These are phyloP conservation scores for Bubo bubo DNA, from an alignment of 2,113 vertebrate genomes.

Conservation along the genomic window DNA sequence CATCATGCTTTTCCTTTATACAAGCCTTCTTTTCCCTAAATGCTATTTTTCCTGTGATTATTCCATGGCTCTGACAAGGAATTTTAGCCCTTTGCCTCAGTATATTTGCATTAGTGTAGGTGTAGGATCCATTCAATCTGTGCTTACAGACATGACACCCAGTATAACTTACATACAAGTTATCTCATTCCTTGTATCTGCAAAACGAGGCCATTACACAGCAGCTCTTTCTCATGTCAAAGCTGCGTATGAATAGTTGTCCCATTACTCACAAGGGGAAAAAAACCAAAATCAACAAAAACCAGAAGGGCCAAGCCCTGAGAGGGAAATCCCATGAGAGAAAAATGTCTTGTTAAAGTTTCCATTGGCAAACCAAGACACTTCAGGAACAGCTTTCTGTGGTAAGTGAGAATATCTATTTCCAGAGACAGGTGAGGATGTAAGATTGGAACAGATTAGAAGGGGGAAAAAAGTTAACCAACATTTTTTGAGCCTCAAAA, in stretches of 20 bases:
- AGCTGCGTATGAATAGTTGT: neutral
- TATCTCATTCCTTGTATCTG: neutral
- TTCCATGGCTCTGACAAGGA: neutral
- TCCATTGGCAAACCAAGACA: neutral
- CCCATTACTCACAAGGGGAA: neutral
- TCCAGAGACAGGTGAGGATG: neutral
- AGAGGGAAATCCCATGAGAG: neutral
- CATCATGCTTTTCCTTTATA: neutral
- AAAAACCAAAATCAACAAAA: neutral
- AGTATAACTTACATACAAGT: neutral
- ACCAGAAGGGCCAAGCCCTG: neutral
- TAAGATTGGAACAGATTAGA: neutral
- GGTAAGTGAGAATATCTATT: neutral
- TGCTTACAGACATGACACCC: neutral
- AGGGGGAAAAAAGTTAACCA: accelerated
- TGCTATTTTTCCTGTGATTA: neutral
- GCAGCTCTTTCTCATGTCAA: neutral
- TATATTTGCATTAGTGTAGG: neutral
- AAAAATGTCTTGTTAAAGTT: neutral
- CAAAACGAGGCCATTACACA: neutral
- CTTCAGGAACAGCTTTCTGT: neutral
- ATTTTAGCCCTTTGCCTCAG: neutral
- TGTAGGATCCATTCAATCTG: neutral
- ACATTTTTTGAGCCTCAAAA: neutral
- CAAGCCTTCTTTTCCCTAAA: neutral